Conservation (phyloP, 2,113 vertebrate genomes). For the Brachypodius melanocephalos region DNA sequence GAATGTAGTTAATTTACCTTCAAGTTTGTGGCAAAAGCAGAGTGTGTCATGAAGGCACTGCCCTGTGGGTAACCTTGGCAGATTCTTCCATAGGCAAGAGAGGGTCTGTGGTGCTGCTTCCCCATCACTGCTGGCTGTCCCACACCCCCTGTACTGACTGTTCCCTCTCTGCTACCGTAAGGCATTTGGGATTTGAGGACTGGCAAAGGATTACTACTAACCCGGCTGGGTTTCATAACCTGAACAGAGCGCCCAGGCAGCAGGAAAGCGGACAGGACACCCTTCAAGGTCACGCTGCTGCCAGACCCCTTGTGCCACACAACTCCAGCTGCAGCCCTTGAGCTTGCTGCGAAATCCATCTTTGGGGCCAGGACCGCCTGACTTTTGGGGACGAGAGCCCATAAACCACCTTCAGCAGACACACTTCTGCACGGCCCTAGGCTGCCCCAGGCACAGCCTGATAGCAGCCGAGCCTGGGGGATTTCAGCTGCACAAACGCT, state of each 20-base stretch:
- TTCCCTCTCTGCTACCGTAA: not conserved
- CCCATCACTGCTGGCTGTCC: not conserved
- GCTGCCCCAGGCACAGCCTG: not conserved
- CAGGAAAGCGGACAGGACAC: not conserved
- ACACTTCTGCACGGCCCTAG: not conserved
- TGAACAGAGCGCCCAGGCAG: not conserved
- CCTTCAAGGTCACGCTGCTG: rapidly evolving
- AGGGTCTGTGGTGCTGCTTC: not conserved
- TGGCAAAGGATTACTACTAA: not conserved
- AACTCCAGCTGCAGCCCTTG: not conserved
- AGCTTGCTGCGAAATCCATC: not conserved
- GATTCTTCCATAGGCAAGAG: no score
- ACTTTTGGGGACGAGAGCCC: not conserved
- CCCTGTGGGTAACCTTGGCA: no score
- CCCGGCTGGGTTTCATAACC: not conserved
- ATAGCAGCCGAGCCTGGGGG: rapidly evolving
- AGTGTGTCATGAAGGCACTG: no score
- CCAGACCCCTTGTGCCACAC: not conserved
- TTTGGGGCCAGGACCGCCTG: not conserved
- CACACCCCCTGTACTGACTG: not conserved
- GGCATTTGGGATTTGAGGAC: rapidly evolving
- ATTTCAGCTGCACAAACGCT: not conserved
- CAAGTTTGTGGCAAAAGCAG: no score
- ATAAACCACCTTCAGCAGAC: not conserved
- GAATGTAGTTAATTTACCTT: no score